phyloP scores from a whole-genome alignment of 2,113 vertebrate species.

The Apteryx owenii region DNA sequence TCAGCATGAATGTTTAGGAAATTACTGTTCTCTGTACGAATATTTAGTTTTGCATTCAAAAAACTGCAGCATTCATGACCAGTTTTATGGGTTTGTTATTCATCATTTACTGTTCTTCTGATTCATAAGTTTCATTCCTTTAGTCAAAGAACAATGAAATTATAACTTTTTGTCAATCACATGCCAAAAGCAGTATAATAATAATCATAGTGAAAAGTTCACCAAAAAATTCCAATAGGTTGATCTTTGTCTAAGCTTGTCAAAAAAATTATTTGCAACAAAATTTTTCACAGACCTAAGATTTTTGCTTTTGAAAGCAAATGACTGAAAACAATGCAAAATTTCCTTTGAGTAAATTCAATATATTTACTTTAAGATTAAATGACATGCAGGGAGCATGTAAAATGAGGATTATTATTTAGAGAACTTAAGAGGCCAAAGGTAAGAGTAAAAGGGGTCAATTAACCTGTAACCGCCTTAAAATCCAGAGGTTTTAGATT shows the following conservation, averaged over 20 bases:
- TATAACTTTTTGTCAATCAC: not conserved
- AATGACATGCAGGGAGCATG: not conserved
- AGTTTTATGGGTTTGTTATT: conserved; percentile 1
- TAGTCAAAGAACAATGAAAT: not conserved
- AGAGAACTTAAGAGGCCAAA: not conserved
- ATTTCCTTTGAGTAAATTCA: not conserved
- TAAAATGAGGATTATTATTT: not conserved
- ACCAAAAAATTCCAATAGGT: not conserved
- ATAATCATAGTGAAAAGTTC: not conserved
- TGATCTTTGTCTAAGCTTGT: conserved; percentile 12
- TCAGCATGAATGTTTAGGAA: conserved; percentile 67
- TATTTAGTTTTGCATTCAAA: conserved; percentile 44
- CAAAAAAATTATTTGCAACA: conserved; percentile 14
- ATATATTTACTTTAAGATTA: not conserved
- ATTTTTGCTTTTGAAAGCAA: not conserved
- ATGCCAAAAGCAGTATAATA: not conserved
- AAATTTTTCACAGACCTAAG: not conserved
- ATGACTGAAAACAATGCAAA: not conserved
- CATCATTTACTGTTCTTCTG: conserved; percentile 20
- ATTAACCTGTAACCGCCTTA: not conserved
- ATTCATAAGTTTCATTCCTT: not conserved
- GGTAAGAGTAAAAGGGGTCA: not conserved
- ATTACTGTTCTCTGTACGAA: conserved; percentile 41
- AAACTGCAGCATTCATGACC: not conserved
- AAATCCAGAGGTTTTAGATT: not conserved